These are phyloP conservation scores for Metopolophium dirhodum DNA, from an alignment of 1,140 invertebrate species.

Conservation along the genomic window DNA sequence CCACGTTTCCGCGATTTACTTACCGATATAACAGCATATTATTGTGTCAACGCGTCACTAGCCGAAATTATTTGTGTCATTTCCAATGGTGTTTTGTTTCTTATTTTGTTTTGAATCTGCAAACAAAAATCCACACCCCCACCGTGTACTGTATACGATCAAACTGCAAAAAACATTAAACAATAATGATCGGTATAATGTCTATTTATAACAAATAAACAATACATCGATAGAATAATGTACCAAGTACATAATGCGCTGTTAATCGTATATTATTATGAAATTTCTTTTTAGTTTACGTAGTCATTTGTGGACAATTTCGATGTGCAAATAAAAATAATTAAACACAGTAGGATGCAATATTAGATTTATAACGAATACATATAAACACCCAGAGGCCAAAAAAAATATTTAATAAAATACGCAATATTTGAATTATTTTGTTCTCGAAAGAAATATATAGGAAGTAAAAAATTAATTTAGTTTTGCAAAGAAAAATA, in stretches of 20 bases:
- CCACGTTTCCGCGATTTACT: not conserved
- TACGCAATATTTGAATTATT: not conserved
- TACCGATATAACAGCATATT: constrained; percentile 32
- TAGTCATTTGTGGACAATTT: not conserved
- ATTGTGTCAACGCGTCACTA: not conserved
- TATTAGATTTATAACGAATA: not conserved
- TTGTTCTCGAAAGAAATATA: not conserved
- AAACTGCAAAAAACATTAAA: constrained; percentile 57
- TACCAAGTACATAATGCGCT: not conserved
- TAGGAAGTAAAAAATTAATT: not conserved
- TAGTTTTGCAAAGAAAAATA: not conserved
- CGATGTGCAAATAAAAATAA: not conserved
- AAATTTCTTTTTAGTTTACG: not conserved
- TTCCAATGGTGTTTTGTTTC: constrained; percentile 49
- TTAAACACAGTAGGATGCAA: not conserved
- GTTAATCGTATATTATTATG: not conserved
- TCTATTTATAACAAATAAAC: constrained; percentile 42
- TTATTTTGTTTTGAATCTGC: constrained; percentile 54
- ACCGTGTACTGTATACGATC: constrained; percentile 57
- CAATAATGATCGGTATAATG: constrained; percentile 54
- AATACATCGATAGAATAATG: constrained; percentile 34
- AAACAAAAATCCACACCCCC: constrained; percentile 56
- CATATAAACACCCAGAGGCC: not conserved
- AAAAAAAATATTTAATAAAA: not conserved
- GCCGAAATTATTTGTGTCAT: constrained; percentile 37